phyloP scores from a whole-genome alignment of 2,797 vertebrate genomes.

The Notoglanidium macrostoma region DNA sequence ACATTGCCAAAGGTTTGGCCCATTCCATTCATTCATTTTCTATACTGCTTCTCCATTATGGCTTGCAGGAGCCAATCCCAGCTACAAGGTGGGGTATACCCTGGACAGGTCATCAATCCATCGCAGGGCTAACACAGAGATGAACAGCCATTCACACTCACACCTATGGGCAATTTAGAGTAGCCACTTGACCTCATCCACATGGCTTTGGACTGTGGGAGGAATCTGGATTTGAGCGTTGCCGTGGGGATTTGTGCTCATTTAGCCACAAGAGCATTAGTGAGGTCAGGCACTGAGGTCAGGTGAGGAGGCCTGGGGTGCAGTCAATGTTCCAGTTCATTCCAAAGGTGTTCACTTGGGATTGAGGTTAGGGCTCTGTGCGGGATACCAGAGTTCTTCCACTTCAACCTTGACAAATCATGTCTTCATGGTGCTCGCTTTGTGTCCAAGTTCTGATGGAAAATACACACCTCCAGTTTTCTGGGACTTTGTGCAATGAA shows the following conservation, averaged over 20 bases:
- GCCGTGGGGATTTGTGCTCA: background rate
- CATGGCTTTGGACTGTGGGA: no score
- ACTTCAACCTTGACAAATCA: background rate
- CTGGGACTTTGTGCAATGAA: background rate
- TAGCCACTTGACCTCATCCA: no score
- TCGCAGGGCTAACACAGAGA: no score
- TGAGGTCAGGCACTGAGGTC: background rate
- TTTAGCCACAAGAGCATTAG: background rate
- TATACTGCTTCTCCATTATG: no score
- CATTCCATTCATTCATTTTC: no score
- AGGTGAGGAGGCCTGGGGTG: background rate
- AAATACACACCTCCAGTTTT: background rate
- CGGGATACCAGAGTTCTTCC: background rate
- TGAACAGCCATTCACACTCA: no score
- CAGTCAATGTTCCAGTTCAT: background rate
- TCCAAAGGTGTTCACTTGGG: background rate
- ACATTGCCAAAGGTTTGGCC: background rate
- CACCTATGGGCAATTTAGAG: no score
- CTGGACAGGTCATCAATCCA: no score
- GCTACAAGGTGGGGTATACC: no score
- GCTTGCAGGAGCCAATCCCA: no score
- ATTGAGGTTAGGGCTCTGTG: background rate
- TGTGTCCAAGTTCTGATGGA: background rate
- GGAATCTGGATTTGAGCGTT: background rate
- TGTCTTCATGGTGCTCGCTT: background rate